These are phyloP conservation scores for Leptinotarsa rubiginosa DNA, from an alignment of 2,888 invertebrate genomes.

Conservation along the genomic window DNA sequence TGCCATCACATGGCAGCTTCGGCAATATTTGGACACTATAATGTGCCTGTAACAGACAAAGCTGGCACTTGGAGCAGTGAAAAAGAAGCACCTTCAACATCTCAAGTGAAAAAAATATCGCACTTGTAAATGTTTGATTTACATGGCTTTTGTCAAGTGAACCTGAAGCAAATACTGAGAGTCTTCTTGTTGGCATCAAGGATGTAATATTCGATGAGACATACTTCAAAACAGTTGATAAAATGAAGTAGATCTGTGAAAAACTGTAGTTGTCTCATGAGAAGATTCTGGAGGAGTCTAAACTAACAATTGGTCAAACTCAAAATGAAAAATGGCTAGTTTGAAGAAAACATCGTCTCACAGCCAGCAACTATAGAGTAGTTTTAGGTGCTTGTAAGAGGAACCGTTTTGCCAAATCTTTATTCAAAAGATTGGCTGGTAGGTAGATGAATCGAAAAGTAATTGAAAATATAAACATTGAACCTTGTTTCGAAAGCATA, in stretches of 20 bases:
- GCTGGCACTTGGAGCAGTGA: constrained; percentile 1
- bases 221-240: constrained; percentile 7
- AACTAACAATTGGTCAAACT: not conserved
- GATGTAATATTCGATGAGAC: constrained; percentile 11
- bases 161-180: not conserved
- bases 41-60: constrained; percentile 17
- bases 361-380: constrained; percentile 8
- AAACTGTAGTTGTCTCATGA: too few species aligned
- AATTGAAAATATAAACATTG: not conserved
- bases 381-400: constrained; percentile 1
- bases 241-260: not conserved
- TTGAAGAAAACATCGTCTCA: not conserved
- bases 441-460: not conserved
- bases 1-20: constrained; percentile 26
- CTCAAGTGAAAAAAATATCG: constrained; percentile 5
- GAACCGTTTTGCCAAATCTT: not conserved
- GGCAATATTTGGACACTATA: constrained; percentile 14
- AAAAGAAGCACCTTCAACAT: constrained; percentile 13
- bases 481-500: constrained; percentile 10
- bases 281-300: not conserved
- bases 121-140: too few species aligned
- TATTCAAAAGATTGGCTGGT: not conserved
- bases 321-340: constrained; percentile 14
- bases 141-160: too few species aligned
- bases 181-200: not conserved